phyloP scores from a whole-genome alignment of 1,140 invertebrate genomes.

The Drosophila pachea region DNA sequence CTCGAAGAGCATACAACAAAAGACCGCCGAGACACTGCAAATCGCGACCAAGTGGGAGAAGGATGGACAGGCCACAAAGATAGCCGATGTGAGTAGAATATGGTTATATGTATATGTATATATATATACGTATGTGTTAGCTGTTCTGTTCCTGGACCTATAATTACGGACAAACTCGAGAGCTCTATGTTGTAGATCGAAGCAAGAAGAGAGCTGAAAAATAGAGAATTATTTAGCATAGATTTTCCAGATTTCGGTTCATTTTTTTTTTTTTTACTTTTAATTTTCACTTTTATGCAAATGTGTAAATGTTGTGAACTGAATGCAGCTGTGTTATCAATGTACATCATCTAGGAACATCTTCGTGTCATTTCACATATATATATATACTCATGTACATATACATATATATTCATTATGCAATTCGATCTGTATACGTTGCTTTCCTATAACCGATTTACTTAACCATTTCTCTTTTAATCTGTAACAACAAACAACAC shows the following conservation, averaged over 20 bases:
- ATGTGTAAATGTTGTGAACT: background rate
- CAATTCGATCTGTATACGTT: background rate
- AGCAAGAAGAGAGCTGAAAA: background rate
- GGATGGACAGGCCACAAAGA: conserved; percentile 76
- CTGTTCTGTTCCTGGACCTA: background rate
- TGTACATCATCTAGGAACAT: too few relatives aligned
- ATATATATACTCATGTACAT: conserved; percentile 1
- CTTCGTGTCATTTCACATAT: too few relatives aligned
- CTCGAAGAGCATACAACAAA: conserved; percentile 95
- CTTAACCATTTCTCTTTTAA: conserved; percentile 40
- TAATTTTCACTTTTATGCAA: background rate
- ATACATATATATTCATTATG: background rate
- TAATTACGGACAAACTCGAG: background rate
- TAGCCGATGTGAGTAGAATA: conserved; percentile 68
- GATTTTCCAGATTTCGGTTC: conserved; percentile 2
- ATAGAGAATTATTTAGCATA: background rate
- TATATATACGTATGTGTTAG: background rate
- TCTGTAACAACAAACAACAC: conserved; percentile 40
- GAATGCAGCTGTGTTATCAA: too few relatives aligned
- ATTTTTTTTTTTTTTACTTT: background rate
- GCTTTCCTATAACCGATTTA: background rate
- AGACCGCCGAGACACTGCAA: conserved; percentile 95
- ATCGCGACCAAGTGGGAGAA: conserved; percentile 97
- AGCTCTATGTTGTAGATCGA: background rate
- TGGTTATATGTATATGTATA: conserved; percentile 1